phyloP scores from a whole-genome alignment of 2,888 invertebrate genomes.

The Agrotis puta region DNA sequence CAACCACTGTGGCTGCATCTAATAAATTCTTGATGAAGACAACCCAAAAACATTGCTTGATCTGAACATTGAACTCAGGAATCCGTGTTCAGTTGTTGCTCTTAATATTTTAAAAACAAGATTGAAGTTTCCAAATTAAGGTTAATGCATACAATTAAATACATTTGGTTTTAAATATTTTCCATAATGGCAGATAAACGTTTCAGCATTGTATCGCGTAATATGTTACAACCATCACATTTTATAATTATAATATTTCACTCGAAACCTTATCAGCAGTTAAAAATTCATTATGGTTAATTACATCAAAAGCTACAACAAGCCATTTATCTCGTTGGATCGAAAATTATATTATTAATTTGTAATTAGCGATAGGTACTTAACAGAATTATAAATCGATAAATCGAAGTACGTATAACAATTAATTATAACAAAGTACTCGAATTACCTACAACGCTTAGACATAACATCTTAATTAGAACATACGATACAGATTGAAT shows the following conservation, averaged over 20 bases:
- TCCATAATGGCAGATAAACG: neutral
- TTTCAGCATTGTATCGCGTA: constrained; percentile 5
- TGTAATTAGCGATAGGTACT: constrained; percentile 10
- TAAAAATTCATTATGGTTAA: constrained; percentile 25
- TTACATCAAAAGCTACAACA: constrained; percentile 15
- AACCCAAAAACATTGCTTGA: too few relatives aligned
- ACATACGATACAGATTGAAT: constrained; percentile 19
- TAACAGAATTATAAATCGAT: neutral
- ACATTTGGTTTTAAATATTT: neutral
- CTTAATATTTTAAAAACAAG: constrained; percentile 5
- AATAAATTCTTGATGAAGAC: too few relatives aligned
- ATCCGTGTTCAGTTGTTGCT: too few relatives aligned
- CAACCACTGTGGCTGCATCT: too few relatives aligned
- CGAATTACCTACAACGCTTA: neutral
- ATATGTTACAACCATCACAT: constrained; percentile 6
- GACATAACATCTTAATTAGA: constrained; percentile 17
- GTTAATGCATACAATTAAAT: neutral
- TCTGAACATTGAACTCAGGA: too few relatives aligned
- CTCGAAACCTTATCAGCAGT: constrained; percentile 20
- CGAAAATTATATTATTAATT: constrained; percentile 24
- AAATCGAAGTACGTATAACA: too few relatives aligned
- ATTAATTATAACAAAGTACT: constrained; percentile 5
- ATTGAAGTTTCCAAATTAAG: neutral
- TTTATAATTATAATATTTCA: constrained; percentile 21
- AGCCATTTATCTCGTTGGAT: constrained; percentile 24